Evolutionary conservation across 2,888 invertebrate species (phyloP).

Genomic region (Agrilus mali): DNA sequence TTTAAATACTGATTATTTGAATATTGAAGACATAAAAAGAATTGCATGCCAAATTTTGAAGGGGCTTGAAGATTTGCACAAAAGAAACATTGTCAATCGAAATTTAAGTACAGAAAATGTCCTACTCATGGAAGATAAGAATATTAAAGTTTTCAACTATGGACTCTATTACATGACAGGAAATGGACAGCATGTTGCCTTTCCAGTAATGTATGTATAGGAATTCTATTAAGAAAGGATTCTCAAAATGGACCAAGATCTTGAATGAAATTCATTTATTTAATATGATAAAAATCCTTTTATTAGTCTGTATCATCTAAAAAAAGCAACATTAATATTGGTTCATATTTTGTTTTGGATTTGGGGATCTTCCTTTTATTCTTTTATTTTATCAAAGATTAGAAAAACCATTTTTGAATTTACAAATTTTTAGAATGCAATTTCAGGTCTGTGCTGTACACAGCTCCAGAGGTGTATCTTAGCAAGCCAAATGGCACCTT

Average conservation of each 20-base stretch:
- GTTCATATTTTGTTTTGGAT: background rate
- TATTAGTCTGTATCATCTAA: too few relatives aligned
- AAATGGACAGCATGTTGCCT: slow-evolving; percentile 72
- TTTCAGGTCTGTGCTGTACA: slow-evolving; percentile 60
- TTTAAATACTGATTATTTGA: slow-evolving; percentile 35
- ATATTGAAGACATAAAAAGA: slow-evolving; percentile 42
- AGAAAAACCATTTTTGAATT: background rate
- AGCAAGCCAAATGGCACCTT: slow-evolving; percentile 37
- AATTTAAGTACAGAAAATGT: slow-evolving; percentile 76
- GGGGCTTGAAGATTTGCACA: slow-evolving; percentile 62
- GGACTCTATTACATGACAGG: slow-evolving; percentile 90
- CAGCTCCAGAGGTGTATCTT: slow-evolving; percentile 70
- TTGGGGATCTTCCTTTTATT: slow-evolving; percentile 1
- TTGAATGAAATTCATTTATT: too few relatives aligned
- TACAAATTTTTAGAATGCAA: background rate
- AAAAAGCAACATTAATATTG: too few relatives aligned
- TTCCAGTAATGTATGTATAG: slow-evolving; percentile 65
- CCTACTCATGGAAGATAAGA: slow-evolving; percentile 54
- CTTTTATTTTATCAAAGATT: too few relatives aligned
- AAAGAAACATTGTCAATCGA: slow-evolving; percentile 60
- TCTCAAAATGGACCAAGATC: too few relatives aligned
- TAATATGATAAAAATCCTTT: too few relatives aligned
- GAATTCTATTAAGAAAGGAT: slow-evolving; percentile 5
- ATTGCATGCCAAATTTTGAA: slow-evolving; percentile 62
- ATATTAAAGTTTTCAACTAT: slow-evolving; percentile 81